Evolutionary conservation across 2,888 invertebrate species (phyloP).

Genomic region (Caenorhabditis sulstoni): DNA sequence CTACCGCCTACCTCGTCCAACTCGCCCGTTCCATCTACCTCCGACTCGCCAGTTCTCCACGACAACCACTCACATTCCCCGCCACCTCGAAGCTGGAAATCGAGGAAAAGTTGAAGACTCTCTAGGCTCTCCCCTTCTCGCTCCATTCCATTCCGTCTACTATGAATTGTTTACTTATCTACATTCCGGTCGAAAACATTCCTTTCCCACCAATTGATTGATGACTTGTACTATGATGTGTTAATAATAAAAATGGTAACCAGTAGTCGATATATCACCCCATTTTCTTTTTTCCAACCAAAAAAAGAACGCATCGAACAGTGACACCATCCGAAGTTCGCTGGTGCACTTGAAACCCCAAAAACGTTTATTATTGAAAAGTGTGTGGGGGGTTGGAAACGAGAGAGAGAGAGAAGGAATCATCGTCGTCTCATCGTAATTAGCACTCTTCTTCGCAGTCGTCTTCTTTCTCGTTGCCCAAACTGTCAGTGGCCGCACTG

Average conservation of each 20-base stretch:
- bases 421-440: slow-evolving; percentile 7
- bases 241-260: no score
- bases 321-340: no score
- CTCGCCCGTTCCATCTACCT: slow-evolving; percentile 25
- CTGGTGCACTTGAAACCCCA: slow-evolving; percentile 6
- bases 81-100: slow-evolving; percentile 25
- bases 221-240: no score
- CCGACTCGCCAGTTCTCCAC: background rate
- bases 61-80: background rate
- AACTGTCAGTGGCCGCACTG: slow-evolving; percentile 6
- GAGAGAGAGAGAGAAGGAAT: background rate
- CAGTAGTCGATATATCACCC: no score
- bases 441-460: slow-evolving; percentile 3
- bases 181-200: slow-evolving; percentile 2
- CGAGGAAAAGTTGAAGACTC: slow-evolving; percentile 25
- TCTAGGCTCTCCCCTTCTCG: slow-evolving; percentile 1
- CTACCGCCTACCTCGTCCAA: slow-evolving; percentile 40
- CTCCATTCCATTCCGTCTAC: no score
- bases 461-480: background rate
- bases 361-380: slow-evolving; percentile 4
- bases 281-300: no score
- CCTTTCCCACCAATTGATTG: no score
- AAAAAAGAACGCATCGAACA: no score
- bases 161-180: no score
- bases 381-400: background rate